Percentiles rank a stretch among this genome's conserved stretches.
These are phyloP conservation scores for Monodelphis domestica DNA, from an alignment of 2,797 vertebrate species.

Conservation along the genomic window DNA sequence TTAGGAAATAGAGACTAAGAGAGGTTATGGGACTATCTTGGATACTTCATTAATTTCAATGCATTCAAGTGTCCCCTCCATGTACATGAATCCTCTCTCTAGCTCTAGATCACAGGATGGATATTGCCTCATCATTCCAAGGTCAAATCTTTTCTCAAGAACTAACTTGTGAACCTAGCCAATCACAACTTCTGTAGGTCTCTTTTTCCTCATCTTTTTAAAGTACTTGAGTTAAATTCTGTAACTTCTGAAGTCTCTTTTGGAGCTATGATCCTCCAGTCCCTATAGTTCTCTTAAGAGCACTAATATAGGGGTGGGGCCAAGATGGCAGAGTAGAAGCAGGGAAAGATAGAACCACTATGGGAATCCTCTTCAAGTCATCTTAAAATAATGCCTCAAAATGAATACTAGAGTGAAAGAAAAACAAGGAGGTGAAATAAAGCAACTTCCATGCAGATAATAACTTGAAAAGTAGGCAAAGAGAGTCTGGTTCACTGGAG, in stretches of 20 bases:
- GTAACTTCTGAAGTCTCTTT: neutral
- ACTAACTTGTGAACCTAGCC: neutral
- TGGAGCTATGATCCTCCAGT: neutral
- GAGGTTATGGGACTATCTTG: neutral
- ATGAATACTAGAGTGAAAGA: too few species aligned
- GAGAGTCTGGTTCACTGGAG: too few species aligned
- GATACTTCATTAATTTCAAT: neutral
- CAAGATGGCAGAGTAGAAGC: too few species aligned
- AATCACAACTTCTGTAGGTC: neutral
- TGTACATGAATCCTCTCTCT: neutral
- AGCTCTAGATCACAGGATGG: neutral
- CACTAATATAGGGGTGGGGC: too few species aligned
- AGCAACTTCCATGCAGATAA: too few species aligned
- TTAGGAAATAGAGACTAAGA: neutral
- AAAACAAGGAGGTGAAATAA: too few species aligned
- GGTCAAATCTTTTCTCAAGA: neutral
- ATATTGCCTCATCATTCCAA: neutral
- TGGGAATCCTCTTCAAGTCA: too few species aligned
- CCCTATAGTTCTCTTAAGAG: too few species aligned
- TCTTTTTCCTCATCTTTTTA: neutral
- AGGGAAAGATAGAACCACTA: too few species aligned
- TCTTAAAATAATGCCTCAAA: too few species aligned
- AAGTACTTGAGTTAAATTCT: neutral
- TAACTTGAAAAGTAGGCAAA: too few species aligned
- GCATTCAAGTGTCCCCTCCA: neutral